These are phyloP conservation scores for Coilia nasus DNA, from an alignment of 2,797 vertebrate genomes.

Conservation along the genomic window DNA sequence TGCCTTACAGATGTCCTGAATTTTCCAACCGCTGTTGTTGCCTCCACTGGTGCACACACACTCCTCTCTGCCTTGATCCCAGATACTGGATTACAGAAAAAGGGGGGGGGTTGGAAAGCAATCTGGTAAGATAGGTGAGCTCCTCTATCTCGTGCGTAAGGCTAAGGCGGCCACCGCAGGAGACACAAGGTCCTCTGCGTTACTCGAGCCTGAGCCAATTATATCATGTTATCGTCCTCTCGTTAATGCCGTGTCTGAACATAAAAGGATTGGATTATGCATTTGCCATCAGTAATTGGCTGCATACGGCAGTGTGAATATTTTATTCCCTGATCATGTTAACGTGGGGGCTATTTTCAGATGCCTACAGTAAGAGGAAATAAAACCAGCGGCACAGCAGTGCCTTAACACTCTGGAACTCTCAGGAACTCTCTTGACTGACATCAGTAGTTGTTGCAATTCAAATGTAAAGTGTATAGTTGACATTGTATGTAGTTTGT, in stretches of 20 bases:
- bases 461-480: neutral
- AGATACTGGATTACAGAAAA: constrained; percentile 24
- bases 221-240: constrained; percentile 51
- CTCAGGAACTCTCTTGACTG: neutral
- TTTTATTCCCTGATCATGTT: constrained; percentile 43
- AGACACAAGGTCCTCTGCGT: constrained; percentile 54
- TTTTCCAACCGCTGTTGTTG: constrained; percentile 49
- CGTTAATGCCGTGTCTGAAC: constrained; percentile 51
- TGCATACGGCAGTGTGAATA: constrained; percentile 39
- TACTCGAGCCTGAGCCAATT: constrained; percentile 55
- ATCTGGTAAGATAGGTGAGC: constrained; percentile 6
- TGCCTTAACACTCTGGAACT: too few species aligned
- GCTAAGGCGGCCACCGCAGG: neutral
- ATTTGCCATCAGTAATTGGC: constrained; percentile 60
- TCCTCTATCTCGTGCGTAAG: neutral
- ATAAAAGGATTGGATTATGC: constrained; percentile 62
- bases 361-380: neutral
- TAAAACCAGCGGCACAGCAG: neutral
- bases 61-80: neutral
- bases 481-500: neutral
- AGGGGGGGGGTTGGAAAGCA: neutral
- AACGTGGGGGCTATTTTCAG: constrained; percentile 41
- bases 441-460: neutral
- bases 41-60: constrained; percentile 32
- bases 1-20: constrained; percentile 46